phyloP scores from a whole-genome alignment of 2,888 invertebrate species.

The Pseudoips prasinana region DNA sequence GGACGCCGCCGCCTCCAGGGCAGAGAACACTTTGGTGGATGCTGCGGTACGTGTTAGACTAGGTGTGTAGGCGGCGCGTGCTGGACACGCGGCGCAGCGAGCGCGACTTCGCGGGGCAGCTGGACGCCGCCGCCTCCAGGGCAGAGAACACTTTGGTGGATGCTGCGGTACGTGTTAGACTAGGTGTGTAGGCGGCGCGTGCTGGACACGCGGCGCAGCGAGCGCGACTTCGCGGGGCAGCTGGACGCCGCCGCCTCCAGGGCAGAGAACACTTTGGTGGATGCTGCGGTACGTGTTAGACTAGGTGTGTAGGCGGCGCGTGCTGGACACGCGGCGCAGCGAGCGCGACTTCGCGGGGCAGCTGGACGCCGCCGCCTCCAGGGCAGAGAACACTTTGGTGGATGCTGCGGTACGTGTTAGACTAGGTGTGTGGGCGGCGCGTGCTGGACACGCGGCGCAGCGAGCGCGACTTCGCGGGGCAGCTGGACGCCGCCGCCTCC shows the following conservation, averaged over 20 bases:
- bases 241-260: slow-evolving; percentile 30
- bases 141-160: slow-evolving; percentile 33
- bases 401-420: slow-evolving; percentile 41
- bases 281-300: slow-evolving; percentile 40
- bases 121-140: slow-evolving; percentile 29
- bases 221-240: slow-evolving; percentile 8
- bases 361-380: slow-evolving; percentile 28
- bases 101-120: slow-evolving; percentile 4
- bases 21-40: not conserved
- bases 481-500: slow-evolving; percentile 29
- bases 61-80: no score
- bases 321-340: slow-evolving; percentile 25
- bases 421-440: no score
- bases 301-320: no score
- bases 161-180: slow-evolving; percentile 39
- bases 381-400: slow-evolving; percentile 28
- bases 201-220: slow-evolving; percentile 27
- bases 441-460: slow-evolving; percentile 27
- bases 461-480: slow-evolving; percentile 10
- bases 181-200: no score
- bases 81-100: slow-evolving; percentile 28
- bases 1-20: slow-evolving; percentile 24
- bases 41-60: no score
- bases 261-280: slow-evolving; percentile 30
- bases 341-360: slow-evolving; percentile 12